A percentile compares a stretch with the other conserved stretches of the same genome.
Evolutionary conservation across 2,113 vertebrate species (phyloP).

Genomic region (Nestor notabilis): DNA sequence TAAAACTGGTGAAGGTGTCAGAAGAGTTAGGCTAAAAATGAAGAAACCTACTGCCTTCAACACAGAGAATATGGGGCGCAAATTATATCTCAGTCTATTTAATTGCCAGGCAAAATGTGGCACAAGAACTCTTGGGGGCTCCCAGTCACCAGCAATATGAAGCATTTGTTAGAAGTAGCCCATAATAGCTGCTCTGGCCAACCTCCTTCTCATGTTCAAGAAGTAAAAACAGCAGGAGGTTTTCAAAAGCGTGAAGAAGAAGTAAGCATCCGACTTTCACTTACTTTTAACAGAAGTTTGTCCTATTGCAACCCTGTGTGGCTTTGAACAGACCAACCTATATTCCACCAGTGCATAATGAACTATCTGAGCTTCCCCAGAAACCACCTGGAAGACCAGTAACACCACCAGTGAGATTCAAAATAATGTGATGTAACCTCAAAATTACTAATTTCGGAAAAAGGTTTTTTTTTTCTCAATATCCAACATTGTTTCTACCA

Average conservation of each 20-base stretch:
- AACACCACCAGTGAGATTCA: not conserved
- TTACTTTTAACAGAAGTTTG: slow-evolving; percentile 38
- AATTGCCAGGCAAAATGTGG: slow-evolving; percentile 63
- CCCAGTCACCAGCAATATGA: slow-evolving; percentile 37
- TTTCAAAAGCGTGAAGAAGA: slow-evolving; percentile 45
- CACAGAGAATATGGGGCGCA: slow-evolving; percentile 39
- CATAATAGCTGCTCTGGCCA: slow-evolving; percentile 56
- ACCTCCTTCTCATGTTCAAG: slow-evolving; percentile 40
- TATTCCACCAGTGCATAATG: not conserved
- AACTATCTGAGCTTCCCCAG: not conserved
- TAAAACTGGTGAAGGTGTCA: slow-evolving; percentile 54
- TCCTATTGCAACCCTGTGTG: not conserved
- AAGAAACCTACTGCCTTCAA: slow-evolving; percentile 58
- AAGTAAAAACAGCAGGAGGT: slow-evolving; percentile 55
- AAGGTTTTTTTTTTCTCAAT: not conserved
- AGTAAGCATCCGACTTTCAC: slow-evolving; percentile 16
- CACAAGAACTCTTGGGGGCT: slow-evolving; percentile 62
- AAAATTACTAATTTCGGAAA: not conserved
- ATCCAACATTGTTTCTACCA: not conserved
- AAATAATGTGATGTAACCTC: not conserved
- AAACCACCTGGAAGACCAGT: not conserved
- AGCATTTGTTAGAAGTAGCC: slow-evolving; percentile 47
- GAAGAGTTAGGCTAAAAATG: slow-evolving; percentile 65
- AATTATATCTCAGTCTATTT: slow-evolving; percentile 53
- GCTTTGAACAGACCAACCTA: slow-evolving; percentile 22